These are phyloP conservation scores for Hydraecia micacea DNA, from an alignment of 2,888 invertebrate genomes.

Conservation along the genomic window DNA sequence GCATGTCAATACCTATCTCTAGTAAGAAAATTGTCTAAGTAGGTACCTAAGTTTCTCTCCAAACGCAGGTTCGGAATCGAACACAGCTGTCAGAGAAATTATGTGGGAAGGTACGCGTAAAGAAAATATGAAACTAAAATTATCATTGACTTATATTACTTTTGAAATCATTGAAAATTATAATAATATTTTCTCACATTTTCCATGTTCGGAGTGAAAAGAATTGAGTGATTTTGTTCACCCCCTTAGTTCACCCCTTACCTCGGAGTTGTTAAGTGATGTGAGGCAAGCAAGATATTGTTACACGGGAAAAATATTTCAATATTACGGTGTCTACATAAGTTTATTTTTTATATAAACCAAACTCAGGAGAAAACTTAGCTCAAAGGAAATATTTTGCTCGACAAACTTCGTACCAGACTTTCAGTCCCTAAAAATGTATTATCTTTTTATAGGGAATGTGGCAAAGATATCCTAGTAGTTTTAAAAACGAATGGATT, in stretches of 20 bases:
- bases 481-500: too few species aligned
- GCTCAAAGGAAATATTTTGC: neutral
- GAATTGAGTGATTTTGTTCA: conserved; percentile 22
- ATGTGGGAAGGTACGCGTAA: neutral
- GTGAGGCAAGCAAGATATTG: neutral
- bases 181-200: neutral
- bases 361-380: neutral
- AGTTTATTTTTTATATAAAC: neutral
- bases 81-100: conserved; percentile 12
- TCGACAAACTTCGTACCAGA: neutral
- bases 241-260: neutral
- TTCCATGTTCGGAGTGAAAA: conserved; percentile 6
- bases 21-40: neutral
- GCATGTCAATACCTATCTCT: neutral
- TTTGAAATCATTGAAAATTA: too few species aligned
- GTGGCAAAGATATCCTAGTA: neutral
- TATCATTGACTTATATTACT: too few species aligned
- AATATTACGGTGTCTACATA: neutral
- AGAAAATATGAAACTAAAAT: conserved; percentile 13
- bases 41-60: neutral
- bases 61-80: neutral
- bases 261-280: conserved; percentile 1
- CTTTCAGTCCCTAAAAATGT: neutral
- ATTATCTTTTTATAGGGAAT: neutral
- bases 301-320: neutral